A percentile compares a stretch with the other conserved stretches of the same genome.
Evolutionary conservation across 1,140 invertebrate genomes (phyloP).

Genomic region (Drosophila kohkoa): DNA sequence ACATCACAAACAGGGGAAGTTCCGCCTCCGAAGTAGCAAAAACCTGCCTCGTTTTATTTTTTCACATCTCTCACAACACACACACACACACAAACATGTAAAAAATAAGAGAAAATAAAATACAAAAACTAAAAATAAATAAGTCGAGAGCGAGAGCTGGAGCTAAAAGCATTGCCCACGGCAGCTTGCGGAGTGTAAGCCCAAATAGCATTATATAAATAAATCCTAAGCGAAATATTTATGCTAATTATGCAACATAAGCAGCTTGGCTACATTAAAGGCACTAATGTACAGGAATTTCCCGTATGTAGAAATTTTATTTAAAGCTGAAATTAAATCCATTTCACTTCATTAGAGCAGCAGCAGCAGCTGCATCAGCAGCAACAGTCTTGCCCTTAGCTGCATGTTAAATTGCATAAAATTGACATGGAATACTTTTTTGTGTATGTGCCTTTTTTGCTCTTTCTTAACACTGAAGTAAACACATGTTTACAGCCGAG

Average conservation of each 20-base stretch:
- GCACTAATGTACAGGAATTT: slow-evolving; percentile 29
- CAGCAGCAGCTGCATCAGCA: background rate
- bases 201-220: slow-evolving; percentile 46
- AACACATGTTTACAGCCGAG: slow-evolving; percentile 70
- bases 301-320: slow-evolving; percentile 24
- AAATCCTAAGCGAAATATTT: slow-evolving; percentile 47
- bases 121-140: slow-evolving; percentile 70
- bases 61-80: slow-evolving; percentile 31
- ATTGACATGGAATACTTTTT: slow-evolving; percentile 63
- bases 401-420: slow-evolving; percentile 31
- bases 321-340: slow-evolving; percentile 54
- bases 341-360: slow-evolving; percentile 51
- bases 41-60: slow-evolving; percentile 51
- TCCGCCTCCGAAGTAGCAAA: slow-evolving; percentile 55
- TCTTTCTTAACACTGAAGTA: slow-evolving; percentile 69
- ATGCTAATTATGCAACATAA: slow-evolving; percentile 61
- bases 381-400: too few species aligned
- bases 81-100: slow-evolving; percentile 18
- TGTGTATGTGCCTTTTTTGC: slow-evolving; percentile 24
- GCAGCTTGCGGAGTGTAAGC: slow-evolving; percentile 43
- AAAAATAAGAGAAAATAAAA: slow-evolving; percentile 28
- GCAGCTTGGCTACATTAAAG: background rate
- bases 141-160: slow-evolving; percentile 40
- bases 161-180: slow-evolving; percentile 60
- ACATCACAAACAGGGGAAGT: slow-evolving; percentile 44